Base-by-base conservation (phyloP, 1,140 invertebrate genomes). In the Drosophila sturtevanti region DNA sequence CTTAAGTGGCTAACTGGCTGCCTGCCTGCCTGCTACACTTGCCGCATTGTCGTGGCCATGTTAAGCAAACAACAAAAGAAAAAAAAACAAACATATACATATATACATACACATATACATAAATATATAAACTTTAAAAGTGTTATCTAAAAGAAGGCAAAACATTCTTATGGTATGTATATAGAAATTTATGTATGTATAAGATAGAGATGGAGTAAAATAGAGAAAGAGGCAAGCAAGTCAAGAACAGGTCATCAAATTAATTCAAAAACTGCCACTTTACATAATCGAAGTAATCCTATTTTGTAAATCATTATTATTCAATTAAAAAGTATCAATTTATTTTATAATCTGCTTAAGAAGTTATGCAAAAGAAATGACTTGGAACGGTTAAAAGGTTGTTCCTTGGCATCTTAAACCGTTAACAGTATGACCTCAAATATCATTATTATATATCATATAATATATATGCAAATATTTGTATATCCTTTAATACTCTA, bases 11-110 rank as follows among this genome's bases (percentile, higher is more conserved):
- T 44, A 48, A 48, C 41, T 48, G 41, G 58, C 56, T 72, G 54
- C 63, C 68, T 48, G 41, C 41, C 41, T 48, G 37, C 64, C 79
- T 78, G 81, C 81, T 86, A 75, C 81, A 86, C 78, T 87, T 87
- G 81, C 74, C 51, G 38, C 60, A 27, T 44, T 27, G 60, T 41
- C 31, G 58, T 67, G 68, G 41, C 78, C 78, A 79, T 68, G 64
- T 87, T 86, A 55, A 63, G 66, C 56, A 79, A 87, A 87, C 82
- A 87, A 41, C 61, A 52, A 9, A 59, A 34, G 9, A 10, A 52
- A 48, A 24, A 34, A 38, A 48, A 22, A 16, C 21, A n/a, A 51
- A 67, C 10, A 63, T 21, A 59, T n/a, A n/a, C n/a, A n/a, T n/a
- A n/a, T 37, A 24, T 60, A 38, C 38, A 11, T 2, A 41, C 6